phyloP scores from a whole-genome alignment of 1,140 invertebrate genomes.

The Drosophila rhopaloa region DNA sequence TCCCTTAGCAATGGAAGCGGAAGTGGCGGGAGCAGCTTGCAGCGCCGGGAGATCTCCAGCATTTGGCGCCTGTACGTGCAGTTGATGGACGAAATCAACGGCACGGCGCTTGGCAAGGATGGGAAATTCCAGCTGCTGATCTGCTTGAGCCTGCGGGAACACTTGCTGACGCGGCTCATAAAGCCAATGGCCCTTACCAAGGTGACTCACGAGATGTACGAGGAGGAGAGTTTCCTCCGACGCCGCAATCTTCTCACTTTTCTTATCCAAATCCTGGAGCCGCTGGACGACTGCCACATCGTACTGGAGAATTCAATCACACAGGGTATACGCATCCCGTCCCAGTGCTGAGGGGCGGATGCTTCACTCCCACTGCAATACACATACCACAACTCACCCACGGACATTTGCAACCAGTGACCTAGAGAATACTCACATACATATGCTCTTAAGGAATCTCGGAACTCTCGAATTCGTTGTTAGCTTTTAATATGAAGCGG shows the following conservation, averaged over 20 bases:
- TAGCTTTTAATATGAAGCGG: conserved; percentile 54
- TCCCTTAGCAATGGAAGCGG: conserved; percentile 84
- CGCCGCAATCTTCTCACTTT: conserved; percentile 94
- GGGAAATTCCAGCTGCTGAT: conserved; percentile 99
- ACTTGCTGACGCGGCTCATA: conserved; percentile 95
- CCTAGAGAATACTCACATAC: conserved; percentile 79
- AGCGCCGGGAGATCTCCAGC: conserved; percentile 87
- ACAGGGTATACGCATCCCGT: conserved; percentile 95
- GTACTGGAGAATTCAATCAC: conserved; percentile 97
- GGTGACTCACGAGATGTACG: conserved; percentile 96
- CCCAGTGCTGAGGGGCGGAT: conserved; percentile 74
- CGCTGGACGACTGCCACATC: conserved; percentile 96
- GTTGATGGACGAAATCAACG: conserved; percentile 93
- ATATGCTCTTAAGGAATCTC: conserved; percentile 73
- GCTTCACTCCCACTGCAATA: background rate
- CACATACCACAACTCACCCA: conserved; percentile 38
- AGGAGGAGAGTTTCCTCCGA: conserved; percentile 96
- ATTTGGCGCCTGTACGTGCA: conserved; percentile 92
- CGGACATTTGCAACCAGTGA: conserved; percentile 78
- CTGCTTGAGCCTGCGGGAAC: conserved; percentile 94
- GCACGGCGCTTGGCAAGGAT: conserved; percentile 96
- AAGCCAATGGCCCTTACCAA: conserved; percentile 93
- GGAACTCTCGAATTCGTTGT: conserved; percentile 69
- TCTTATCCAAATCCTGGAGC: conserved; percentile 95
- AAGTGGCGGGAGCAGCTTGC: conserved; percentile 81